Evolutionary conservation across 1,140 invertebrate species (phyloP).

Genomic region (Bombus soroeensis): DNA sequence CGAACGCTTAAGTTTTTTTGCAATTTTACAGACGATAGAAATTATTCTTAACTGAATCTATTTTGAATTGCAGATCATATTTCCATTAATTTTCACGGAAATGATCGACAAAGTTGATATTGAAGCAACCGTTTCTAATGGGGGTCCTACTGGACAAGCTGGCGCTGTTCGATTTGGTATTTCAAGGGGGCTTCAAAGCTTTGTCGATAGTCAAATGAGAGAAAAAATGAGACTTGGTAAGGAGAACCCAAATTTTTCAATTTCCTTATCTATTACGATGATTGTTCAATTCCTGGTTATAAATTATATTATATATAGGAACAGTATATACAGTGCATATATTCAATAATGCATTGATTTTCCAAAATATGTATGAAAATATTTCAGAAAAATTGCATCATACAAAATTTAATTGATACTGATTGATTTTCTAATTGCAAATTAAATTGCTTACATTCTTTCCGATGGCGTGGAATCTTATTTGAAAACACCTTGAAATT

Average conservation of each 20-base stretch:
- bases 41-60: conserved; percentile 3
- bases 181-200: conserved; percentile 90
- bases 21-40: conserved; percentile 13
- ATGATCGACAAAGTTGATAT: conserved; percentile 92
- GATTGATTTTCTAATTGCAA: background rate
- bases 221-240: conserved; percentile 94
- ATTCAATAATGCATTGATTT: background rate
- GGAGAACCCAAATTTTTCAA: conserved; percentile 31
- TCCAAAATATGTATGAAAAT: no score
- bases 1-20: background rate
- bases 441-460: background rate
- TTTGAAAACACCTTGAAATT: no score
- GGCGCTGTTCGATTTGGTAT: conserved; percentile 94
- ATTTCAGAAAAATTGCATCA: background rate
- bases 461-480: background rate
- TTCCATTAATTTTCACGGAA: conserved; percentile 92
- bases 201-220: conserved; percentile 89
- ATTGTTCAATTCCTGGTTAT: background rate
- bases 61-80: conserved; percentile 87
- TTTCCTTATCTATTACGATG: background rate
- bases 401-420: background rate
- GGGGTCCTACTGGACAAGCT: conserved; percentile 89
- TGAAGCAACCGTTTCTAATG: conserved; percentile 88
- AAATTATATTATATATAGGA: background rate
- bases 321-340: background rate